A percentile compares a stretch with the other conserved stretches of the same genome.
Conservation (phyloP, 2,888 invertebrate genomes). For the Alloplasta piceator region DNA sequence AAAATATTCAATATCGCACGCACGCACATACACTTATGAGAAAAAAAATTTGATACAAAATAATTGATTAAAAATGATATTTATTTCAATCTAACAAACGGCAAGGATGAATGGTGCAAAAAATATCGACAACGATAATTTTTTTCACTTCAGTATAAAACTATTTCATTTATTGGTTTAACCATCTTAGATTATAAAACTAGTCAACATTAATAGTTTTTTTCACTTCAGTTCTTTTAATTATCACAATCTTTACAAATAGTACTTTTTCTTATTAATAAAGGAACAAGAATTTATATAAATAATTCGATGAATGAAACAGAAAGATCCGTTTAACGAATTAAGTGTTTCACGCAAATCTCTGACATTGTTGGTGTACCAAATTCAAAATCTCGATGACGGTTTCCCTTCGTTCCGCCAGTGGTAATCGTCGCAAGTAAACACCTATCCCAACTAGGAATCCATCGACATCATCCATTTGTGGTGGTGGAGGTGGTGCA, state of each 20-base stretch:
- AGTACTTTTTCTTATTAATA: neutral
- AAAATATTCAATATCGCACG: too few relatives aligned
- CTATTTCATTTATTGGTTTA: slow-evolving; percentile 10
- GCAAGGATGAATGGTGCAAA: slow-evolving; percentile 6
- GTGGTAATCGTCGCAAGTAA: slow-evolving; percentile 13
- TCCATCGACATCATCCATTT: slow-evolving; percentile 33
- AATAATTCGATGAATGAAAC: neutral
- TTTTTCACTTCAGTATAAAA: slow-evolving; percentile 4
- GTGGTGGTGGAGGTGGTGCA: slow-evolving; percentile 28
- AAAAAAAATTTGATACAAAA: slow-evolving; percentile 12
- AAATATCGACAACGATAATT: neutral
- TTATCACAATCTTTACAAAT: neutral
- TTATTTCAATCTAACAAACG: slow-evolving; percentile 14
- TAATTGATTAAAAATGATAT: slow-evolving; percentile 19
- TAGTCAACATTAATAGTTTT: slow-evolving; percentile 15
- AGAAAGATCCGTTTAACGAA: neutral
- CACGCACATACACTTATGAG: neutral
- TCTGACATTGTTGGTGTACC: slow-evolving; percentile 16
- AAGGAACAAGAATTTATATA: neutral
- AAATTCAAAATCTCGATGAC: slow-evolving; percentile 16
- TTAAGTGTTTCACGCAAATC: slow-evolving; percentile 2
- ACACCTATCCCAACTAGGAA: slow-evolving; percentile 19
- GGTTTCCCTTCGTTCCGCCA: slow-evolving; percentile 14
- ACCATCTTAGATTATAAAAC: slow-evolving; percentile 8
- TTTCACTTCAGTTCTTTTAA: neutral